Evolutionary conservation across 2,888 invertebrate genomes (phyloP).

Genomic region (Kryphioiulus occultus): DNA sequence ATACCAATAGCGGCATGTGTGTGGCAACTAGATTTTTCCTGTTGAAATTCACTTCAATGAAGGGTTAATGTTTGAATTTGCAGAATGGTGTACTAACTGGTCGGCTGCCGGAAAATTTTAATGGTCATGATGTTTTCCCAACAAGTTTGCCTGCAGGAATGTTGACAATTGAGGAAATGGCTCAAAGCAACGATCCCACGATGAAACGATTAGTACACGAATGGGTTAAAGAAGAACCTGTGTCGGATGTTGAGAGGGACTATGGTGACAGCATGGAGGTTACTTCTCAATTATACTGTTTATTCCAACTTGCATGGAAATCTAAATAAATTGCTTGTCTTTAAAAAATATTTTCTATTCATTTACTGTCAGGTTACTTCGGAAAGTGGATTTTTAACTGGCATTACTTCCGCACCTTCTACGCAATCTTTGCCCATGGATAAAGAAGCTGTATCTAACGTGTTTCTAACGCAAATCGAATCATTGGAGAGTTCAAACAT

Average conservation of each 20-base stretch:
- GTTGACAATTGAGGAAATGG: neutral
- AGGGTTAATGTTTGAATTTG: neutral
- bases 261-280: neutral
- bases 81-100: constrained; percentile 13
- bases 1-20: no score
- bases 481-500: neutral
- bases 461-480: neutral
- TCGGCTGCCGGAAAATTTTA: neutral
- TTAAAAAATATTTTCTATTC: neutral
- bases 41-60: neutral
- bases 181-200: neutral
- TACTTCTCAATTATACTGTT: neutral
- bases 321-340: neutral
- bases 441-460: neutral
- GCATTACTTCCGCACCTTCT: neutral
- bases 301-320: no score
- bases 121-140: neutral
- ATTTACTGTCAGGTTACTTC: neutral
- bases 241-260: neutral
- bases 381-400: neutral
- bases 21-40: neutral
- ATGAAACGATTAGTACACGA: neutral
- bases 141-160: neutral
- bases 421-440: neutral
- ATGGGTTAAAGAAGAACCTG: neutral